Base-by-base conservation (phyloP, 2,888 invertebrate species). In the Maniola hyperantus region DNA sequence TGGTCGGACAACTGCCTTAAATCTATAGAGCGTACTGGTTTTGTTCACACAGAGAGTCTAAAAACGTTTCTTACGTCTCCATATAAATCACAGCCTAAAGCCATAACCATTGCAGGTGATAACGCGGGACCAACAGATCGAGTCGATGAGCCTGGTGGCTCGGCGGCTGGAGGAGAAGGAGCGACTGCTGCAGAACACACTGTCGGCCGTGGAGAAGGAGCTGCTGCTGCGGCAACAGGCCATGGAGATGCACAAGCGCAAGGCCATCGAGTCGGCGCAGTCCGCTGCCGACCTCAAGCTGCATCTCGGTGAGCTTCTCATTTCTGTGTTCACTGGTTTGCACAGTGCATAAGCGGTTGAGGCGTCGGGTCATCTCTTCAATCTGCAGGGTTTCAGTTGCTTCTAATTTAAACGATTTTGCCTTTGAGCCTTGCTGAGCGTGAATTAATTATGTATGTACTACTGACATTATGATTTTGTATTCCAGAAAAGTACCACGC, bases 241-340 rank as follows among this genome's bases (percentile, higher is more conserved):
- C 1, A 97, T 98, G 97, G 99, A 99, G 90, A 97, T 98, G 96
- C 98, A 99, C 88, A 99, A 99, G 83, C 93, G 99, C 36, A 99
- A 99, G 89, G 99, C 99, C 0, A 98, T 99, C 71, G 99, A 99
- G 89, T 97, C 97, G 66, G 98, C 99, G 0, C 99, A 99, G 87
- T 98, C 98, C 8, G 98, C 99, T 0, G 98, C 98, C 0, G 99
- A 99, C 89, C 94, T 99, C 34, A 99, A 99, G 86, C 93, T 99
- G 72, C 99, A 99, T 94, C 94, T 99, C 71, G 96, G 96, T 96
- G 74, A 63, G 65, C 50, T 33, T 34, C 6, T 33, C n/a, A n/a
- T n/a, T n/a, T n/a, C n/a, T n/a, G n/a, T n/a, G n/a, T n/a, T n/a
- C n/a, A n/a, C n/a, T n/a, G n/a, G n/a, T n/a, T n/a, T n/a, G n/a